phyloP scores from a whole-genome alignment of 2,113 vertebrate genomes.

The Catharus bicknelli region DNA sequence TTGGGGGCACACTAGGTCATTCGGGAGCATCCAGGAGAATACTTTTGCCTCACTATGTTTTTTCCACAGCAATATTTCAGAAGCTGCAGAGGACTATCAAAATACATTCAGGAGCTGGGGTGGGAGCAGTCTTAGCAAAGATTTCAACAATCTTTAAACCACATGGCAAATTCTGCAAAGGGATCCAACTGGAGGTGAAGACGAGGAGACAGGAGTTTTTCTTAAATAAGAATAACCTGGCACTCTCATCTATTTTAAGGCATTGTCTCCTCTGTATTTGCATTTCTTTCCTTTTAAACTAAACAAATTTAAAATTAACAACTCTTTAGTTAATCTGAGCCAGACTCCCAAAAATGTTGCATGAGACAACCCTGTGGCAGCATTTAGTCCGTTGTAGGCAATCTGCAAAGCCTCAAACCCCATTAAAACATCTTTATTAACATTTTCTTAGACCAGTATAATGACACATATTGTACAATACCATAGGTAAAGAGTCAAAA shows the following conservation, averaged over 20 bases:
- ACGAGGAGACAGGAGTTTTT: neutral
- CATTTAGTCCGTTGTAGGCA: neutral
- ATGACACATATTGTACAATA: neutral
- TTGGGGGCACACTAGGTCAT: neutral
- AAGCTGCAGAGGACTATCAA: neutral
- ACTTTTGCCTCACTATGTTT: conserved; percentile 8
- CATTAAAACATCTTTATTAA: neutral
- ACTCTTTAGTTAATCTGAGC: neutral
- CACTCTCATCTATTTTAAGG: neutral
- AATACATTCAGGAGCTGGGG: neutral
- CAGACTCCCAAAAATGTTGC: neutral
- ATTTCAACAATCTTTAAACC: neutral
- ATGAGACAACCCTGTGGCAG: neutral
- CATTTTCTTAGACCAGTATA: neutral
- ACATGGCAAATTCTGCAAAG: neutral
- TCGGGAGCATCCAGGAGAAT: conserved; percentile 12
- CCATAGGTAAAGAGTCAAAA: neutral
- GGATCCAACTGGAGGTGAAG: neutral
- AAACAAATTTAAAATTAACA: conserved; percentile 40
- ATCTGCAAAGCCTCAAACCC: neutral
- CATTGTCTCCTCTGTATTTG: conserved; percentile 25
- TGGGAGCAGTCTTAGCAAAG: neutral
- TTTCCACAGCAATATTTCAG: neutral
- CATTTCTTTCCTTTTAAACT: conserved; percentile 22
- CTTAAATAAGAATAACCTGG: neutral